phyloP scores from a whole-genome alignment of 1,140 invertebrate genomes.

The Drosophila lacertosa region DNA sequence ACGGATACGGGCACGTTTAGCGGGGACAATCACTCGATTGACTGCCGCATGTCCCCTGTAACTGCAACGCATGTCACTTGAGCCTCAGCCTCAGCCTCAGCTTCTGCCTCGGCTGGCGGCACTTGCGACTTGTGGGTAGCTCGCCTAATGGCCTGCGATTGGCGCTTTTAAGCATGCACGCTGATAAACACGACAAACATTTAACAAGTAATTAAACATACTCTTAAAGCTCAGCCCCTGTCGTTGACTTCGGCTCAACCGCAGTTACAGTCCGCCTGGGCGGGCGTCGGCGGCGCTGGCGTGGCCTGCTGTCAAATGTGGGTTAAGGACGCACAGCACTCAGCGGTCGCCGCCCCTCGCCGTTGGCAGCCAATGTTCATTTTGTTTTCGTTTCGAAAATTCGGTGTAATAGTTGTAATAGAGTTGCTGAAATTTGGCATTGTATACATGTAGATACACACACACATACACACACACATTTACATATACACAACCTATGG shows the following conservation, averaged over 20 bases:
- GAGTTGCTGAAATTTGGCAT: constrained; percentile 81
- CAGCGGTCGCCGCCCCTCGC: constrained; percentile 64
- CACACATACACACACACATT: not conserved
- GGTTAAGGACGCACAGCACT: constrained; percentile 74
- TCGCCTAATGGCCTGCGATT: constrained; percentile 53
- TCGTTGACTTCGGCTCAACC: constrained; percentile 14
- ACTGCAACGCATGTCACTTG: constrained; percentile 52
- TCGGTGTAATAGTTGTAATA: constrained; percentile 65
- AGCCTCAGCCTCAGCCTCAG: too few species aligned
- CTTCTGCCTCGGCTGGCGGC: constrained; percentile 20
- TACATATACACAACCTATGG: not conserved
- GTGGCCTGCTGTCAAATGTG: constrained; percentile 44
- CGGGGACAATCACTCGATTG: constrained; percentile 60
- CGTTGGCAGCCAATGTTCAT: constrained; percentile 64
- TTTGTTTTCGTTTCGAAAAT: constrained; percentile 61
- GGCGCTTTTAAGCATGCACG: constrained; percentile 55
- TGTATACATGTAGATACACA: constrained; percentile 32
- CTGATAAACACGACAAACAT: constrained; percentile 77
- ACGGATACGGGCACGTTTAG: constrained; percentile 55
- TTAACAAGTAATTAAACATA: constrained; percentile 82
- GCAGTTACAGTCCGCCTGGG: constrained; percentile 2
- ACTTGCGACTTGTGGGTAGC: constrained; percentile 19
- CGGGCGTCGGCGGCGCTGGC: constrained; percentile 35
- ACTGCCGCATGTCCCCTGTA: constrained; percentile 35
- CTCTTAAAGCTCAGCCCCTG: constrained; percentile 50